A percentile compares a stretch with the other conserved stretches of the same genome.
These are phyloP conservation scores for Aphrocallistes beatrix DNA, from an alignment of 37 sponge, comb jelly and placozoan genomes.

Conservation along the genomic window DNA sequence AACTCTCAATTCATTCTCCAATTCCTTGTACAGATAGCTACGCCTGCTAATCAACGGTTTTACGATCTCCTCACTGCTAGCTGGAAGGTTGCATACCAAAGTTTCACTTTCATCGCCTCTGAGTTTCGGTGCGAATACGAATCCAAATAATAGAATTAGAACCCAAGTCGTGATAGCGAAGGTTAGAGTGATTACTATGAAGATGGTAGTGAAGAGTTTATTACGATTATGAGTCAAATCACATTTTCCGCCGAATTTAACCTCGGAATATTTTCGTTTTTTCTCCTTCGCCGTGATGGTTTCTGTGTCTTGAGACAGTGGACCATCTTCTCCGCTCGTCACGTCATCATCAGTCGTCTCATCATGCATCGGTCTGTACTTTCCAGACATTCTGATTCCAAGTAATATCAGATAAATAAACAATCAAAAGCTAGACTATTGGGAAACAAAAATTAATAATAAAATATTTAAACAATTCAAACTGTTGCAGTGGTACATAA, in stretches of 20 bases:
- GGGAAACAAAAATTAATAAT: no score
- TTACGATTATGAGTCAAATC: no score
- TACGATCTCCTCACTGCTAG: background rate
- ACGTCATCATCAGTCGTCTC: background rate
- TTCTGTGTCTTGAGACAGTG: background rate
- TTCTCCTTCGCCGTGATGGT: background rate
- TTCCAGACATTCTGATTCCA: no score
- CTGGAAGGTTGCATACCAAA: background rate
- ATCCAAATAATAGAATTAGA: background rate
- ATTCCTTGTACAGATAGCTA: background rate
- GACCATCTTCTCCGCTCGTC: background rate
- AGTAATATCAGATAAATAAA: no score
- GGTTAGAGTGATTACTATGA: background rate
- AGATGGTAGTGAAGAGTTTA: no score
- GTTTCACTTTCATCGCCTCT: background rate
- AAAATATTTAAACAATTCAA: no score
- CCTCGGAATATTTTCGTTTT: no score
- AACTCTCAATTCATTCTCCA: slow-evolving; percentile 45
- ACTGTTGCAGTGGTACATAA: no score
- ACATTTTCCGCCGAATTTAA: no score
- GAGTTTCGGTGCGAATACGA: background rate
- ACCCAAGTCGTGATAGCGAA: background rate
- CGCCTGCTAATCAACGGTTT: background rate
- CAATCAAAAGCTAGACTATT: no score
- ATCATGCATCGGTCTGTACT: background rate